Percentiles rank a stretch among this genome's conserved stretches.
Conservation (phyloP, 1,140 invertebrate species). For the Cotesia chilonis region DNA sequence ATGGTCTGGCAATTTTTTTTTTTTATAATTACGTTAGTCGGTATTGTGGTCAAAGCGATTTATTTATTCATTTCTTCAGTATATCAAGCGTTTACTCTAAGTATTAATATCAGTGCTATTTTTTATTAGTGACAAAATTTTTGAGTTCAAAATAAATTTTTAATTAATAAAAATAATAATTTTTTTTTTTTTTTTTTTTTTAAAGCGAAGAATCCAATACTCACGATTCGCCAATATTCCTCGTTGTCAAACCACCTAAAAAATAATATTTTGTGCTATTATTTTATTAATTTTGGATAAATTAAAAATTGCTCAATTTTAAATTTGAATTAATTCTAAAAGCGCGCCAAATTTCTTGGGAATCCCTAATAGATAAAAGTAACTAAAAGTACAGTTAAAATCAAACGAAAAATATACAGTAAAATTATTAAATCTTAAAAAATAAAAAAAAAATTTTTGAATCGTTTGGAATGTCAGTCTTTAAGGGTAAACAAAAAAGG, state of each 20-base stretch:
- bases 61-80: no score
- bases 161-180: slow-evolving; percentile 1
- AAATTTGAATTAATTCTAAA: no score
- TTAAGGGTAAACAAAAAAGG: slow-evolving; percentile 24
- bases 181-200: neutral
- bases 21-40: neutral
- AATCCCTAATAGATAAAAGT: no score
- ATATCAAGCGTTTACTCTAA: no score
- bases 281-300: neutral
- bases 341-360: no score
- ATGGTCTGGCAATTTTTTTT: neutral
- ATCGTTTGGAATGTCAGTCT: slow-evolving; percentile 37
- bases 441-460: slow-evolving; percentile 12
- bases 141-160: neutral
- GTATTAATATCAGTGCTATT: neutral
- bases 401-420: no score
- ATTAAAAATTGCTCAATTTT: no score
- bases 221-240: slow-evolving; percentile 63
- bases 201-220: slow-evolving; percentile 45
- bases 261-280: slow-evolving; percentile 29
- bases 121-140: no score
- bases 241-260: slow-evolving; percentile 55
- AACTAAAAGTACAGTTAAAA: no score
- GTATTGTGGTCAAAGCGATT: no score
- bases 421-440: no score